Evolutionary conservation across 1,140 invertebrate species (phyloP), one percentile per base, ranked within the genome.

Genomic region (Stegodyphus dumicola): DNA sequence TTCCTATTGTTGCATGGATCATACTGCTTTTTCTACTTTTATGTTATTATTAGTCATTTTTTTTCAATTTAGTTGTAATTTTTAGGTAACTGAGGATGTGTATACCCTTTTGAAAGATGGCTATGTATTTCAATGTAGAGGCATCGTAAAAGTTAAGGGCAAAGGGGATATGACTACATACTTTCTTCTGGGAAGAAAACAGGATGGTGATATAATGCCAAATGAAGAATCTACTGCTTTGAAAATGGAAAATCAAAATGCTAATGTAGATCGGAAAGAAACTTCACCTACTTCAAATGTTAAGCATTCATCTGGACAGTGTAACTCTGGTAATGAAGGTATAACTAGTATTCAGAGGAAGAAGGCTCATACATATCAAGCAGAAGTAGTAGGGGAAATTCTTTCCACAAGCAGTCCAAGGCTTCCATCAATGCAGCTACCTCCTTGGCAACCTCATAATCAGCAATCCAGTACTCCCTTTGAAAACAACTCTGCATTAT

Each of bases 131-230:
- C 94, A 95, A 69, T 96, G 95, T 89, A 92, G 96, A 71, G 96
- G 96, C 7, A 94, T 94, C 87, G 95, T 97, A 2, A 96, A 96
- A 91, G 96, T 98, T 0, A 98, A 98, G 91, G 96, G 96, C 5
- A 98, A 97, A 91, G 96, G 96, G 7, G 95, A 97, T 87, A 97
- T 98, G 96, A 96, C 95, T 1, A 97, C 96, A 0, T 97, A 97
- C 90, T 97, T 97, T 89, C 91, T 96, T 0, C 94, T 93, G 9
- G 93, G 88, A 92, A 93, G 88, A 92, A 92, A 54, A 91, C 92
- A 13, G 93, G 92, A 15, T 90, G 92, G 60, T 91, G 93, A 7
- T 92, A 93, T 87, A 92, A 93, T 88, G 60, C n/a, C 66, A n/a
- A 53, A 15, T 53, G 75, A 78, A n/a, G 9, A 66, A 51, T 6